Percentiles rank a stretch among this genome's conserved stretches.
Evolutionary conservation across 2,797 vertebrate species (phyloP).

Genomic region (Pogoniulus pusillus): DNA sequence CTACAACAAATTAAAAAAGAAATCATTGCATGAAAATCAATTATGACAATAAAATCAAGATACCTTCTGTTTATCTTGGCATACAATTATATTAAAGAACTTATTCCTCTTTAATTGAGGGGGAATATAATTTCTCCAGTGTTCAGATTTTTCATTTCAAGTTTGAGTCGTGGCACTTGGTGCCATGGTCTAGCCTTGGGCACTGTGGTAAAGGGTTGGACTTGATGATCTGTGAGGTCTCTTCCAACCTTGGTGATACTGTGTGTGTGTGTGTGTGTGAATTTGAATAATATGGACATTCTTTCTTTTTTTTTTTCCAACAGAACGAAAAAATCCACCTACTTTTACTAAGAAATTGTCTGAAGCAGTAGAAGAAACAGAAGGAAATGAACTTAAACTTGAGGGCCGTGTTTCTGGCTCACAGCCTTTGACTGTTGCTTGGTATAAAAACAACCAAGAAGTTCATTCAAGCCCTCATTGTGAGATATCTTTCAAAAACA

Average conservation of each 20-base stretch:
- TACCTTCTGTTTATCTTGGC: not conserved
- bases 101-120: not conserved
- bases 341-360: slow-evolving; percentile 94
- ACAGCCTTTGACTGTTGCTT: slow-evolving; percentile 87
- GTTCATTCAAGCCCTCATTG: slow-evolving; percentile 84
- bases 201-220: no score
- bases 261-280: no score
- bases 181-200: no score
- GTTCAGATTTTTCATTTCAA: not conserved
- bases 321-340: slow-evolving; percentile 92
- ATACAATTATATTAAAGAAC: not conserved
- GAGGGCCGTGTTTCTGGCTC: slow-evolving; percentile 92
- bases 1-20: not conserved
- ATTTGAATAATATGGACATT: not conserved
- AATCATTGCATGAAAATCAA: not conserved
- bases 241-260: no score
- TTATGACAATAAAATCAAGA: not conserved
- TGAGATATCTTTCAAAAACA: slow-evolving; percentile 91
- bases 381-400: slow-evolving; percentile 91
- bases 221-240: no score
- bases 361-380: slow-evolving; percentile 88
- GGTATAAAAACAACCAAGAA: slow-evolving; percentile 89
- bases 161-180: not conserved
- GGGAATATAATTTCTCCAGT: not conserved
- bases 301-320: slow-evolving; percentile 46